phyloP scores from a whole-genome alignment of 2,888 invertebrate genomes.

The Eupeodes latifasciatus region DNA sequence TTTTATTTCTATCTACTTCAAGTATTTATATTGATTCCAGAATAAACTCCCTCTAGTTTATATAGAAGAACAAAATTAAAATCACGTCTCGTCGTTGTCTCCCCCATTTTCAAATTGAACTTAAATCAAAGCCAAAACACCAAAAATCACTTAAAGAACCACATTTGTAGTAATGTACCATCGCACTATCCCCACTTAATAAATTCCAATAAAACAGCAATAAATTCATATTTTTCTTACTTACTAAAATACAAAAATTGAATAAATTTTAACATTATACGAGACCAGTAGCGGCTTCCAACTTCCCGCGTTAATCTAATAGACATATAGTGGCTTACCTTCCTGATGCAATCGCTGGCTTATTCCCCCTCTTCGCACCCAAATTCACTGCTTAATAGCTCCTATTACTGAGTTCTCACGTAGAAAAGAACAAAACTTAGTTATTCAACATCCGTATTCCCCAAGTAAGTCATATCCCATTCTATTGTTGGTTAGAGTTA shows the following conservation, averaged over 20 bases:
- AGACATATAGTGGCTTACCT: not conserved
- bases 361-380: not conserved
- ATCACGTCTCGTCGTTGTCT: not conserved
- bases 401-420: not conserved
- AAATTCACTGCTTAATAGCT: not conserved
- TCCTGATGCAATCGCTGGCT: not conserved
- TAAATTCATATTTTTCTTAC: conserved; percentile 59
- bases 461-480: conserved; percentile 20
- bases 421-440: conserved; percentile 39
- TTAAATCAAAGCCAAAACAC: conserved; percentile 50
- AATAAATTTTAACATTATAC: conserved; percentile 16
- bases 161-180: not conserved
- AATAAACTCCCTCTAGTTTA: not conserved
- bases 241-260: not conserved
- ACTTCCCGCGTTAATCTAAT: conserved; percentile 29
- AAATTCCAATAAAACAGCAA: conserved; percentile 64
- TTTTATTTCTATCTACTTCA: not conserved
- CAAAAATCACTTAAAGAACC: conserved; percentile 55
- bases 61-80: not conserved
- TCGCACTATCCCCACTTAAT: conserved; percentile 14
- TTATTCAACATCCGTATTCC: conserved; percentile 72
- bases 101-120: not conserved
- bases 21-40: not conserved
- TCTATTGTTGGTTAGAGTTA: not conserved
- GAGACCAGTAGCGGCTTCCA: not conserved